Percentiles rank a stretch among this genome's conserved stretches.
Conservation (phyloP, 2,797 vertebrate genomes). For the Phyllotis vaccarum region DNA sequence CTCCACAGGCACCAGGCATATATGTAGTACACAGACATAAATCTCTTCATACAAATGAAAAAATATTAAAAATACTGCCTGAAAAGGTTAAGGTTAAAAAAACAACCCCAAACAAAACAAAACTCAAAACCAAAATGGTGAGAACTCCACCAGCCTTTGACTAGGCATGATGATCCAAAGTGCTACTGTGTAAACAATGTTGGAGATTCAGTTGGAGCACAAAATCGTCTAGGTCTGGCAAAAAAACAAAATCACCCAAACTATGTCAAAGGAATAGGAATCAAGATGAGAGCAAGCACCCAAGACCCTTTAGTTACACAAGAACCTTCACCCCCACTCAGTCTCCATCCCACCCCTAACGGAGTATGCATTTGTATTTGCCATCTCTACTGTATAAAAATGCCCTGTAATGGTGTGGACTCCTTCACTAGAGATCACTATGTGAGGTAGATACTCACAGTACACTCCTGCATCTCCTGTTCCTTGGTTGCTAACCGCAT, state of each 20-base stretch:
- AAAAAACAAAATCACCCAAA: neutral
- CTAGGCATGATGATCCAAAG: neutral
- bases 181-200: too few species aligned
- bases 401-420: neutral
- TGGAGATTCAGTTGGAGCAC: neutral
- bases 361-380: conserved; percentile 25
- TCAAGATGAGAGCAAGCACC: neutral
- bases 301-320: neutral
- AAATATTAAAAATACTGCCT: neutral
- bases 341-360: neutral
- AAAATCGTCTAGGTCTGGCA: neutral
- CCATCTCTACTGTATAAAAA: neutral
- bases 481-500: conserved; percentile 99
- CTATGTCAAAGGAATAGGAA: neutral
- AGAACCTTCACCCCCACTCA: neutral
- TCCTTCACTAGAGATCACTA: neutral
- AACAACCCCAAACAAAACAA: neutral
- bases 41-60: neutral
- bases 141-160: neutral
- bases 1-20: neutral
- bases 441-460: conserved; percentile 92
- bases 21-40: neutral
- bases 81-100: neutral
- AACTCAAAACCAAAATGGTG: conserved; percentile 24
- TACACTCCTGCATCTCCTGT: conserved; percentile 99